Base-by-base conservation (phyloP, 2,113 vertebrate species). In the Oncorhynchus nerka region DNA sequence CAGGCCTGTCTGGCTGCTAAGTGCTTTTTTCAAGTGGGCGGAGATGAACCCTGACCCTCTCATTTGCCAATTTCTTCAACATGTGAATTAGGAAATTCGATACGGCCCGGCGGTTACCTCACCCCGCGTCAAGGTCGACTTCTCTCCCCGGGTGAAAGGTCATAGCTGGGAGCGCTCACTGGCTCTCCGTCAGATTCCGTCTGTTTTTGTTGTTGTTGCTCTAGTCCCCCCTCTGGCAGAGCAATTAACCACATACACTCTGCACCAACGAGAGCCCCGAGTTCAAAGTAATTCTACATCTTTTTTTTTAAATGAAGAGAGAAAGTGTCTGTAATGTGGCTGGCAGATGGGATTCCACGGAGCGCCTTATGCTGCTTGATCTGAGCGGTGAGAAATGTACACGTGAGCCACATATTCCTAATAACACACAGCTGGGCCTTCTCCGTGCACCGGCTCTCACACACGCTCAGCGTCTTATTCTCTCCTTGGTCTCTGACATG, bases 51-150 rank as follows among this genome's bases (percentile, higher is more conserved):
- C 26, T 92, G 90, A 92, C 89, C 89, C 79, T 13, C 15, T 64
- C 70, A 90, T 91, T 88, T 87, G 88, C 83, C 90, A 83, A 92
- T 94, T 11, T 90, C 89, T 93, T 91, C 83, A 89, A 90, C 88
- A 88, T 93, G 89, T 92, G 92, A 94, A 94, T 93, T 79, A 77
- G 80, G 88, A 89, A 91, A 91, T 77, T 39, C 72, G 86, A 92
- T 95, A 89, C 4, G 66, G 26, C 28, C 66, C 61, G 79, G 79
- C 62, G 89, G 92, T 88, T 80, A 80, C 79, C 80, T 75, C 90
- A 87, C 90, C 86, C 82, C 68, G 32, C 86, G 86, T 88, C 88
- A 91, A 92, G 92, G 92, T 93, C 83, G 87, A 81, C 73, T 89
- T 80, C 73, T 85, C 74, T 75, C 78, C 86, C 82, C 82, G 88